A percentile compares a stretch with the other conserved stretches of the same genome.
Evolutionary conservation across 2,113 vertebrate species (phyloP).

Genomic region (Collichthys lucidus): DNA sequence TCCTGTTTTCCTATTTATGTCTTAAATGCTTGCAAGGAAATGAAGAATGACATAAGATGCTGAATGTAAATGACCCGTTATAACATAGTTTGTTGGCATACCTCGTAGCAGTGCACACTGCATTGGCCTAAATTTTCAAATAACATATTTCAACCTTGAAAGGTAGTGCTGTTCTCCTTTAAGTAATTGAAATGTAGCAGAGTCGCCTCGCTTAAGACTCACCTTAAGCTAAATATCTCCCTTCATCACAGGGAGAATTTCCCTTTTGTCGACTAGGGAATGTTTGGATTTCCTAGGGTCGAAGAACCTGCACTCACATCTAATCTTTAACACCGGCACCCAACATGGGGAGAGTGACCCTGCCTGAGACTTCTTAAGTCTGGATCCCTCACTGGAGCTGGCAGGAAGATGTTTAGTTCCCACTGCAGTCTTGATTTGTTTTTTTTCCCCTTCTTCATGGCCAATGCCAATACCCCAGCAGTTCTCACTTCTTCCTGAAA

Average conservation of each 20-base stretch:
- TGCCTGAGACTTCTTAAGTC: conserved; percentile 11
- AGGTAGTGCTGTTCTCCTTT: conserved; percentile 12
- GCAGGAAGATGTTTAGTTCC: conserved; percentile 22
- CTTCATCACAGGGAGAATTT: conserved; percentile 18
- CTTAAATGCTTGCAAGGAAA: background rate
- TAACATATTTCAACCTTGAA: background rate
- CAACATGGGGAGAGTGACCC: conserved; percentile 37
- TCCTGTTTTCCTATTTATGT: background rate
- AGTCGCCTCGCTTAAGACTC: conserved; percentile 1
- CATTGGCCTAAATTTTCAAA: background rate
- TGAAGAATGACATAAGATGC: background rate
- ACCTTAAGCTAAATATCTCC: conserved; percentile 20
- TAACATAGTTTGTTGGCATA: background rate
- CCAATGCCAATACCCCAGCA: conserved; percentile 25
- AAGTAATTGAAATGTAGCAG: conserved; percentile 35
- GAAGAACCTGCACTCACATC: conserved; percentile 34
- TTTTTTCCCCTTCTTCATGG: background rate
- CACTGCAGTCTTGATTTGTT: conserved; percentile 14
- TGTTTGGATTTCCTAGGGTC: conserved; percentile 47
- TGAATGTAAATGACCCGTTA: background rate
- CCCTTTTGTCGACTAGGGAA: conserved; percentile 41
- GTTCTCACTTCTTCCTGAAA: conserved; percentile 47
- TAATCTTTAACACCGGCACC: conserved; percentile 42
- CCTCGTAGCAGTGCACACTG: background rate
- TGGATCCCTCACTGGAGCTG: conserved; percentile 19